A percentile compares a stretch with the other conserved stretches of the same genome.
Evolutionary conservation across 2,888 invertebrate genomes (phyloP).

Genomic region (Cerceris ruficornis): DNA sequence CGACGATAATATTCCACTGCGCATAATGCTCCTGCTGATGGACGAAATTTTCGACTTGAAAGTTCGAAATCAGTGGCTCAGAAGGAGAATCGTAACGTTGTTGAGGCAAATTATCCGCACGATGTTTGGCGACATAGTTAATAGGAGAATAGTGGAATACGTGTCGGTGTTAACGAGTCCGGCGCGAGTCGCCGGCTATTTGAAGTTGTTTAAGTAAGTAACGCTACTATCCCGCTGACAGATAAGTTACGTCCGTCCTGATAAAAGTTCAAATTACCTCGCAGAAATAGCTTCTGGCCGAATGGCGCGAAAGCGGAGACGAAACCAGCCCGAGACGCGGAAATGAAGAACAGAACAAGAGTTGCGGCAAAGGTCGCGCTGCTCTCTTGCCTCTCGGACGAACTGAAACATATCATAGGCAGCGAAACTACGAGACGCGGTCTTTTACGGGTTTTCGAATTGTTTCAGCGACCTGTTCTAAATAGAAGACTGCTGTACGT

Average conservation of each 20-base stretch:
- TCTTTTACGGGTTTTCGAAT: slow-evolving; percentile 91
- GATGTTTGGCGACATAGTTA: slow-evolving; percentile 92
- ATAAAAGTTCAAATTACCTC: not conserved
- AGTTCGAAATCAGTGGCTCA: slow-evolving; percentile 91
- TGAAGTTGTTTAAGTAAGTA: slow-evolving; percentile 91
- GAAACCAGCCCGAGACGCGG: slow-evolving; percentile 83
- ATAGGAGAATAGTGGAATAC: slow-evolving; percentile 93
- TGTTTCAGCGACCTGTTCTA: slow-evolving; percentile 93
- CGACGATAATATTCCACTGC: slow-evolving; percentile 90
- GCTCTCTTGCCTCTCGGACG: slow-evolving; percentile 93
- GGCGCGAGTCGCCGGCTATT: slow-evolving; percentile 93
- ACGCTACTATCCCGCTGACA: not conserved
- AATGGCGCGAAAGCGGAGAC: slow-evolving; percentile 84
- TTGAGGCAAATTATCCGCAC: slow-evolving; percentile 90
- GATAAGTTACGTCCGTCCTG: not conserved
- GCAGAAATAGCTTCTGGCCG: slow-evolving; percentile 85
- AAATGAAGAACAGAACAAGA: slow-evolving; percentile 88
- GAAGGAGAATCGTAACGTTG: slow-evolving; percentile 89
- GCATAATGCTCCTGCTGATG: slow-evolving; percentile 90
- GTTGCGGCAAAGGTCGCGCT: slow-evolving; percentile 94
- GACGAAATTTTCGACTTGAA: slow-evolving; percentile 94
- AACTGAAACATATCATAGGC: slow-evolving; percentile 94
- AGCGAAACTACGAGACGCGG: slow-evolving; percentile 93
- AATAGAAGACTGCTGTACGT: slow-evolving; percentile 93
- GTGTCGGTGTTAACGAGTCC: slow-evolving; percentile 94